Conservation (phyloP, 2,888 invertebrate species). For the Diaperis boleti region DNA sequence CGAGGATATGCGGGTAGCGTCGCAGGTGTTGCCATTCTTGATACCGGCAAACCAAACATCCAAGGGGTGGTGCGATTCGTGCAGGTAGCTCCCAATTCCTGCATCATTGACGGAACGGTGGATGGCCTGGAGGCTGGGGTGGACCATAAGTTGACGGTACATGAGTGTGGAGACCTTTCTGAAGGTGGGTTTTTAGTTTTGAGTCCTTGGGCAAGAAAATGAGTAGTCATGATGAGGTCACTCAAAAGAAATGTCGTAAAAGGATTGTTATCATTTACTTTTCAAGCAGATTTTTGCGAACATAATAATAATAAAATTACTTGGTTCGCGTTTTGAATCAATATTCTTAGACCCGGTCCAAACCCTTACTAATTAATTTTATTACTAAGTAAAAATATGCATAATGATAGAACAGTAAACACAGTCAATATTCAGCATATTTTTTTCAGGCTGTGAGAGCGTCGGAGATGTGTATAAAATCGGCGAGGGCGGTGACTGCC, state of each 20-base stretch:
- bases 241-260: too few relatives aligned
- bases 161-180: conserved; percentile 82
- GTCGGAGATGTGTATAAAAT: conserved; percentile 76
- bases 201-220: too few relatives aligned
- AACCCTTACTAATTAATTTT: too few relatives aligned
- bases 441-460: conserved; percentile 66
- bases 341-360: too few relatives aligned
- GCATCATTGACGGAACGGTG: conserved; percentile 86
- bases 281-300: too few relatives aligned
- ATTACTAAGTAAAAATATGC: too few relatives aligned
- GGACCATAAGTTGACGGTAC: conserved; percentile 71
- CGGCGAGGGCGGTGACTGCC: conserved; percentile 61
- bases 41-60: conserved; percentile 64
- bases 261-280: too few relatives aligned
- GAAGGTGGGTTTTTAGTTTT: conserved; percentile 63
- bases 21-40: conserved; percentile 83
- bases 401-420: too few relatives aligned
- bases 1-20: conserved; percentile 82
- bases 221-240: too few relatives aligned
- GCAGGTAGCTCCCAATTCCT: conserved; percentile 70
- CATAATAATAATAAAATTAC: too few relatives aligned
- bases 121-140: conserved; percentile 80
- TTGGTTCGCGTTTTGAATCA: too few relatives aligned
- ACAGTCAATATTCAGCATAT: neutral
- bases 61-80: conserved; percentile 85